Evolutionary conservation across 2,888 invertebrate genomes (phyloP).

Genomic region (Pseudeuparius sepicola): DNA sequence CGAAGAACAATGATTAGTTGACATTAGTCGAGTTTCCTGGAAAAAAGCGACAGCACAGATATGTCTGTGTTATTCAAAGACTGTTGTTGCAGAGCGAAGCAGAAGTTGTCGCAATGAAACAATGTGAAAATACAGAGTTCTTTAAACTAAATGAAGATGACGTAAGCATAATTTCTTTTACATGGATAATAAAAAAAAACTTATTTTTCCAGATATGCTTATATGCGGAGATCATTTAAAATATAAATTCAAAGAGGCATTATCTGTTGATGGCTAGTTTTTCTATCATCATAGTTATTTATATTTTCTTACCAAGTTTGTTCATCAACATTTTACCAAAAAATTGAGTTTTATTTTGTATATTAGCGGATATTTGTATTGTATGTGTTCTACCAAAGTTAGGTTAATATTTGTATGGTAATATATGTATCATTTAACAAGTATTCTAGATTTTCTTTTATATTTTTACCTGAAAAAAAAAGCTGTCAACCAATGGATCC

Average conservation of each 20-base stretch:
- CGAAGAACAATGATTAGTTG: conserved; percentile 11
- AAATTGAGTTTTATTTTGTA: too few species aligned
- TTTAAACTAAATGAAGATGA: conserved; percentile 9
- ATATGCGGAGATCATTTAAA: conserved; percentile 8
- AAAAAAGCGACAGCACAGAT: conserved; percentile 10
- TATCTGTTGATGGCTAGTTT: conserved; percentile 13
- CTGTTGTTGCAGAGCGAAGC: conserved; percentile 6
- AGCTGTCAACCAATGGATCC: too few species aligned
- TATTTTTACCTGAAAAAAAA: too few species aligned
- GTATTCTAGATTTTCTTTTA: too few species aligned
- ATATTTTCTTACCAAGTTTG: too few species aligned
- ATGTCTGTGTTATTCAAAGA: conserved; percentile 11
- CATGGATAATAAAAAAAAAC: conserved; percentile 8
- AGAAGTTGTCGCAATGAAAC: conserved; percentile 9
- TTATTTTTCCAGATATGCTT: conserved; percentile 11
- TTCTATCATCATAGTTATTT: too few species aligned
- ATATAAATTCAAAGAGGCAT: conserved; percentile 13
- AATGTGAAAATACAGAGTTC: conserved; percentile 6
- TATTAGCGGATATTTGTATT: too few species aligned
- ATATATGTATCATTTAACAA: too few species aligned
- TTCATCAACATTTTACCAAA: too few species aligned
- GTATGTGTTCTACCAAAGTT: too few species aligned
- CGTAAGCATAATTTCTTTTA: conserved; percentile 9
- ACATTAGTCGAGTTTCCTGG: conserved; percentile 13
- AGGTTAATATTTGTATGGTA: too few species aligned